Conservation (phyloP, 2,113 vertebrate species). For the Cavia aperea region DNA sequence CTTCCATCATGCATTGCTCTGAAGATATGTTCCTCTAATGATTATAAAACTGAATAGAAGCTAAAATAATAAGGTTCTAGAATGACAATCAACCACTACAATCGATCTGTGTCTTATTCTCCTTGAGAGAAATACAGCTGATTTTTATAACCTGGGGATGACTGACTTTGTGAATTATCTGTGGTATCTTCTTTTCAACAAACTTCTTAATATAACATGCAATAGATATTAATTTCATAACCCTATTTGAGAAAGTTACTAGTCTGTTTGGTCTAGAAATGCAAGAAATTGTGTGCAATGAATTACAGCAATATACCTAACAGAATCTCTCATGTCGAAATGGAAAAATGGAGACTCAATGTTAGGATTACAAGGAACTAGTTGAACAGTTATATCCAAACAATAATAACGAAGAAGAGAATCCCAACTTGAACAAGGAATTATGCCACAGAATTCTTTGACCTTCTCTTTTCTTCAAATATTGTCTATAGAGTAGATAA, state of each 20-base stretch:
- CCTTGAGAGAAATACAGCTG: not conserved
- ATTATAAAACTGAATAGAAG: conserved; percentile 17
- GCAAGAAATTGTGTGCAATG: not conserved
- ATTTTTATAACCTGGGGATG: not conserved
- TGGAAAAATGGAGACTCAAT: not conserved
- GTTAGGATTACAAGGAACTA: not conserved
- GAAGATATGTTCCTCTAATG: not conserved
- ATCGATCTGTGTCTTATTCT: not conserved
- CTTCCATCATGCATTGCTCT: not conserved
- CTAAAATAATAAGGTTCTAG: not conserved
- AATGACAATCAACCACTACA: conserved; percentile 27
- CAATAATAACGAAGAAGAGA: not conserved
- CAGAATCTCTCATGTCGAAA: not conserved
- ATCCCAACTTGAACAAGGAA: conserved; percentile 14
- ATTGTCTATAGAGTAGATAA: not conserved
- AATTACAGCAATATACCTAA: not conserved
- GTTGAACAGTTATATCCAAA: not conserved
- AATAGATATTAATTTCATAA: not conserved
- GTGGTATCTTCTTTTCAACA: not conserved
- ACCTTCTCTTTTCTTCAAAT: conserved; percentile 28
- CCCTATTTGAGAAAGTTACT: not conserved
- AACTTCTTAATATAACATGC: not conserved
- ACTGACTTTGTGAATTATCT: not conserved
- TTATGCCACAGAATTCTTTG: not conserved
- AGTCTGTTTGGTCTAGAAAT: conserved; percentile 11